phyloP scores from a whole-genome alignment of 1,140 invertebrate genomes.

The Cardiocondyla obscurior region DNA sequence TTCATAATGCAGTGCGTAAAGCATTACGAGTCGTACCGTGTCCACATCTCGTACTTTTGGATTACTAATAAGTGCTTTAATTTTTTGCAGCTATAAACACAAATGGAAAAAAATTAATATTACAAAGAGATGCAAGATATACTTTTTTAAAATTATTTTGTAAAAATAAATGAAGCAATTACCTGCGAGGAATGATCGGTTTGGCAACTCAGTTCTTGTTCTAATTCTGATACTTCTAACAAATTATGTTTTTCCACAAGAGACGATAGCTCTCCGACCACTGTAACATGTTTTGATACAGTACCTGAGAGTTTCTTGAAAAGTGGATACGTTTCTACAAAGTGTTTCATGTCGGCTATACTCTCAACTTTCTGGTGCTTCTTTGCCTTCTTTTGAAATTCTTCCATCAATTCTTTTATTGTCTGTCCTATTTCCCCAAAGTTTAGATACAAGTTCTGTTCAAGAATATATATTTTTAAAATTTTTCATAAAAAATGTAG shows the following conservation, averaged over 20 bases:
- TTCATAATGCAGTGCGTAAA: conserved; percentile 97
- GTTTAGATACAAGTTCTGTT: conserved; percentile 96
- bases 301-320: conserved; percentile 99
- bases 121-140: not conserved
- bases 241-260: conserved; percentile 91
- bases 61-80: conserved; percentile 89
- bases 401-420: conserved; percentile 98
- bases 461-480: conserved; percentile 64
- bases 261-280: conserved; percentile 97
- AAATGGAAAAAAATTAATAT: not conserved
- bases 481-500: not conserved
- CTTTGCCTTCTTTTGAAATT: conserved; percentile 98
- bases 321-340: conserved; percentile 99
- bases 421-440: conserved; percentile 99
- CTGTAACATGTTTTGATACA: conserved; percentile 98
- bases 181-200: conserved; percentile 95
- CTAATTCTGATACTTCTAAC: conserved; percentile 96
- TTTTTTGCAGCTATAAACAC: conserved; percentile 84
- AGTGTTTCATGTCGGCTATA: conserved; percentile 99
- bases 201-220: conserved; percentile 98
- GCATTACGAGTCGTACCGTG: conserved; percentile 93
- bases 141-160: not conserved
- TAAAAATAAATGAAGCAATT: conserved; percentile 5
- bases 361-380: conserved; percentile 99
- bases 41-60: conserved; percentile 91